Evolutionary conservation across 2,888 invertebrate genomes (phyloP).

Genomic region (Microdon myrmicae): DNA sequence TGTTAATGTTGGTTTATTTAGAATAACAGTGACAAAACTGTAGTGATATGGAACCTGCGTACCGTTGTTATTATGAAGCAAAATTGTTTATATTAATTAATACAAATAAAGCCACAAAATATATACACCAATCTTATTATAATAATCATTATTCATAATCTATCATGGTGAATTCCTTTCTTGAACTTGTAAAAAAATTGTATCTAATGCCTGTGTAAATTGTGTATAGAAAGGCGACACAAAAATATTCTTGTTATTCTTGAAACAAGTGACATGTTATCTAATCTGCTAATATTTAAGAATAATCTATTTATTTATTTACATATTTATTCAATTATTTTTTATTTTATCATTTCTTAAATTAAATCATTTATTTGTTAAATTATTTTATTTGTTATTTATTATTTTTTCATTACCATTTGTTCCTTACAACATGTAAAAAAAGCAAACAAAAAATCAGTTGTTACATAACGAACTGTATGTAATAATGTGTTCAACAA

Average conservation of each 20-base stretch:
- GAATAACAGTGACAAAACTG: constrained; percentile 28
- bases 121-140: too few species aligned
- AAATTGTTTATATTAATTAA: constrained; percentile 6
- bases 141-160: too few species aligned
- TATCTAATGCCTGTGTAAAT: constrained; percentile 4
- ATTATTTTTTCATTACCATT: constrained; percentile 18
- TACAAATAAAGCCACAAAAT: too few species aligned
- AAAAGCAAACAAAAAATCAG: constrained; percentile 14
- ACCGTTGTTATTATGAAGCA: constrained; percentile 15
- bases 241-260: constrained; percentile 32
- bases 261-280: constrained; percentile 38
- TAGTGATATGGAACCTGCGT: constrained; percentile 26
- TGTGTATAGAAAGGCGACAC: constrained; percentile 21
- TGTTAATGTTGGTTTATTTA: constrained; percentile 42
- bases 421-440: constrained; percentile 16
- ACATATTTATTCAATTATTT: constrained; percentile 9
- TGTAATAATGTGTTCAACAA: constrained; percentile 40
- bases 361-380: constrained; percentile 13
- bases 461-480: too few species aligned
- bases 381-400: constrained; percentile 9
- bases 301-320: constrained; percentile 16
- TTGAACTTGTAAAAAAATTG: constrained; percentile 12
- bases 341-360: constrained; percentile 13
- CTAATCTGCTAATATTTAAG: constrained; percentile 25
- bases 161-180: constrained; percentile 28